phyloP scores from a whole-genome alignment of 30 jellyfish, hydroid and myxozoan genomes.

The Catostylus mosaicus region DNA sequence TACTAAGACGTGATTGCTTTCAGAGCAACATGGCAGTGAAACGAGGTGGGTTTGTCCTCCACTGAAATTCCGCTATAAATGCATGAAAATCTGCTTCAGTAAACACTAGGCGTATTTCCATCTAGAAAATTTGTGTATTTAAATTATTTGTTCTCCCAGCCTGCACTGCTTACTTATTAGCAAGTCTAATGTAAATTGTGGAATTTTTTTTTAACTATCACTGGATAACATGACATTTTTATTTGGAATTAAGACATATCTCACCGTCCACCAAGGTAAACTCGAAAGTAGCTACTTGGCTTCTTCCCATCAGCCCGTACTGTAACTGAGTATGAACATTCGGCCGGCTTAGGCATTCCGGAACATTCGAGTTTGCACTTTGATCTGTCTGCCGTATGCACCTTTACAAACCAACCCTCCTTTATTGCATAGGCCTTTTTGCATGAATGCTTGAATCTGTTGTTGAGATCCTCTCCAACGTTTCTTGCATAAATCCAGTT shows the following conservation, averaged over 20 bases:
- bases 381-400: neutral
- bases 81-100: too few relatives aligned
- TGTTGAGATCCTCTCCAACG: slow-evolving; percentile 1
- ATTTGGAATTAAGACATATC: neutral
- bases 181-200: too few relatives aligned
- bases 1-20: too few relatives aligned
- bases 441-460: slow-evolving; percentile 2
- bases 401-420: neutral
- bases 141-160: too few relatives aligned
- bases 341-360: neutral
- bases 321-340: neutral
- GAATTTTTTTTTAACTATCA: too few relatives aligned
- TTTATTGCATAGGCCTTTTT: neutral
- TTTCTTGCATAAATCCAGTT: slow-evolving; percentile 7
- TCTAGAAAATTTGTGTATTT: too few relatives aligned
- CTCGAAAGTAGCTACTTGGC: neutral
- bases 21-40: too few relatives aligned
- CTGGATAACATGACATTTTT: too few relatives aligned
- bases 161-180: too few relatives aligned
- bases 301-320: neutral
- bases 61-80: too few relatives aligned
- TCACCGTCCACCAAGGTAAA: neutral
- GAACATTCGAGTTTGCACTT: neutral
- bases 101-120: too few relatives aligned
- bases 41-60: too few relatives aligned